Evolutionary conservation across 2,113 vertebrate genomes (phyloP), one percentile per base, ranked within the genome.

Genomic region (Ameiurus melas): DNA sequence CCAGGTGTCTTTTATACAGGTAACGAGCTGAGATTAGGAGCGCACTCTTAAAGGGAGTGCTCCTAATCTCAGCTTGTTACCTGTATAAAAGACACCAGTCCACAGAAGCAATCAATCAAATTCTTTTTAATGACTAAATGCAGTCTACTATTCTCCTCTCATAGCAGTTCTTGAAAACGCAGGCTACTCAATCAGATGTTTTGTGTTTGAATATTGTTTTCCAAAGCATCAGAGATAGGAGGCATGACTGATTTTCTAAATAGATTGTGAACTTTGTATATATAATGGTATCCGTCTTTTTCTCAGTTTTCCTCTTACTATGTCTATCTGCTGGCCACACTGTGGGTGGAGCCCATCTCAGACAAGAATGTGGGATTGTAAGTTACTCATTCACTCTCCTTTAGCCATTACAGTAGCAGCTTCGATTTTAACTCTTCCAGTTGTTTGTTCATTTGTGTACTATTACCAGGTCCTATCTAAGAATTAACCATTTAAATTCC

Each of bases 281-380:
- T 84, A 55, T 30, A 78, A 0, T 86, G 30, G 22, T 66, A 27
- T 92, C 12, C 91, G 2, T 90, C 33, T 88, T 43, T 77, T 73
- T 90, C 57, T 91, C 95, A 99, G 98, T 99, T 99, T 90, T 98
- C 98, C 89, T 97, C 97, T 0, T 96, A 99, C 87, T 97, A 97
- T 82, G 90, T 99, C 89, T 99, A 97, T 86, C 96, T 97, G 55
- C 94, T 99, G 91, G 96, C 95, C 84, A 98, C 97, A 0, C 93
- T 99, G 39, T 99, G 98, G 98, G 97, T 96, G 77, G 98, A 99
- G 92, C 96, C 97, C 57, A 90, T 99, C 83, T 97, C 97, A 66
- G 97, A 98, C 90, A 97, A 98, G 92, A 60, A 93, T 90, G 93
- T 94, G 36, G 95, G 94, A 84, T 93, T 96, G 98, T 99, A 95